Percentiles rank a stretch among this genome's conserved stretches.
Evolutionary conservation across 2,888 invertebrate species (phyloP).

Genomic region (Diarsia mendica): DNA sequence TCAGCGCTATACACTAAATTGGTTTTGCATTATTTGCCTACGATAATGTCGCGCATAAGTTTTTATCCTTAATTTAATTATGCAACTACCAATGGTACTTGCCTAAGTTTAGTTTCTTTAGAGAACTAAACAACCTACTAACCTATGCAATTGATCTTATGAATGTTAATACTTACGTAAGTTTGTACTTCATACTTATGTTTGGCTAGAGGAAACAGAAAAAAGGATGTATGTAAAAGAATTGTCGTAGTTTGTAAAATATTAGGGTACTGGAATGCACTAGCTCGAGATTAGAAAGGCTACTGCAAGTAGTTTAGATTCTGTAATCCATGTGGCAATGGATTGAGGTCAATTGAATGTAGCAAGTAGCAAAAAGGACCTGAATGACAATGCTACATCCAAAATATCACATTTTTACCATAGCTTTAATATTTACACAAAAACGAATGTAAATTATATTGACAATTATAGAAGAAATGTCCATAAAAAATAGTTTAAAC

Average conservation of each 20-base stretch:
- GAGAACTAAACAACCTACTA: conserved; percentile 13
- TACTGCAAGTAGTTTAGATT: conserved; percentile 41
- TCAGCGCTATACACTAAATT: not conserved
- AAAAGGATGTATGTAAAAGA: conserved; percentile 29
- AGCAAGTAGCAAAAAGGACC: conserved; percentile 7
- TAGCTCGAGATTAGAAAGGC: conserved; percentile 28
- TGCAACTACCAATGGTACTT: conserved; percentile 4
- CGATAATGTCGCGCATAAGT: not conserved
- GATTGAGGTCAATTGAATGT: conserved; percentile 16
- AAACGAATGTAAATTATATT: conserved; percentile 27
- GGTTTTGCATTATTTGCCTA: not conserved
- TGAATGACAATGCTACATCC: conserved; percentile 4
- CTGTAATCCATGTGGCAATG: conserved; percentile 20
- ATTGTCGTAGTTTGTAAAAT: conserved; percentile 44
- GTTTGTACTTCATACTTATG: conserved; percentile 30
- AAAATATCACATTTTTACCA: conserved; percentile 44
- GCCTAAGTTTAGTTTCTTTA: conserved; percentile 3
- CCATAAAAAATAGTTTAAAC: conserved; percentile 26
- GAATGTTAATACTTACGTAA: conserved; percentile 40
- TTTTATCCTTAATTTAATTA: conserved; percentile 5
- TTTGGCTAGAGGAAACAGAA: conserved; percentile 39
- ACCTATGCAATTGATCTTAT: conserved; percentile 53
- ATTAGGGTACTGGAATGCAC: conserved; percentile 40
- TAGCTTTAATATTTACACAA: conserved; percentile 34
- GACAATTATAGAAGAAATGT: conserved; percentile 31